Evolutionary conservation across 2,797 vertebrate genomes (phyloP), one percentile per base, ranked within the genome.

Genomic region (Mormyrus hasselquistii): DNA sequence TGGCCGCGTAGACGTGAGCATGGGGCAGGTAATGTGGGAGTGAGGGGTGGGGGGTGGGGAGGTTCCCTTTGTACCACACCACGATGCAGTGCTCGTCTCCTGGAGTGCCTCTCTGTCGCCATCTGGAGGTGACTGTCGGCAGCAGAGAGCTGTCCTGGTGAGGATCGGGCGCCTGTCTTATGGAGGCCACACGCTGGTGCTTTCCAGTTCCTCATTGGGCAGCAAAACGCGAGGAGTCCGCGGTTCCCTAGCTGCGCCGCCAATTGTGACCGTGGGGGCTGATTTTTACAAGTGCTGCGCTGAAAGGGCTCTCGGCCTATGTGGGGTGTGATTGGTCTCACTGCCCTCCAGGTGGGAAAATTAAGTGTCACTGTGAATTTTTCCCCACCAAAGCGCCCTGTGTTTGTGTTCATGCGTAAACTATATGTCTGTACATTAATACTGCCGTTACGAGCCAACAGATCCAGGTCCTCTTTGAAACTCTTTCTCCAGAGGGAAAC

Each of bases 81-180:
- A 79, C 16, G 73, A 2, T 44, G 73, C 73, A 19, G 34, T 44
- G 73, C 69, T 53, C 4, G 44, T 73, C 87, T 87, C 9, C 22
- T 50, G 65, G 82, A 7, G 34, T 92, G 93, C 92, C 93, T 90
- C 92, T 93, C n/a, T 90, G 90, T 92, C 93, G 92, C 94, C 95
- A 94, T 95, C 94, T 95, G 95, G 93, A 88, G 55, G 88, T 87
- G 44, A 49, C 2, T 44, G 10, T 2, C 87, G 89, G 90, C 94
- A 94, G 93, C 92, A 38, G n/a, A 49, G n/a, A 19, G 22, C 16
- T 2, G 69, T 19, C n/a, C 22, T 22, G 52, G 6, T n/a, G 38
- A 50, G 10, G 52, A 16, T 8, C 2, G 19, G 73, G 2, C 16
- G 16, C 38, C 5, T 44, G 38, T 44, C 73, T 44, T 7, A 2